A percentile compares a stretch with the other conserved stretches of the same genome.
These are phyloP conservation scores for Lepidurus apus DNA, from an alignment of 1,140 invertebrate species.

Conservation along the genomic window DNA sequence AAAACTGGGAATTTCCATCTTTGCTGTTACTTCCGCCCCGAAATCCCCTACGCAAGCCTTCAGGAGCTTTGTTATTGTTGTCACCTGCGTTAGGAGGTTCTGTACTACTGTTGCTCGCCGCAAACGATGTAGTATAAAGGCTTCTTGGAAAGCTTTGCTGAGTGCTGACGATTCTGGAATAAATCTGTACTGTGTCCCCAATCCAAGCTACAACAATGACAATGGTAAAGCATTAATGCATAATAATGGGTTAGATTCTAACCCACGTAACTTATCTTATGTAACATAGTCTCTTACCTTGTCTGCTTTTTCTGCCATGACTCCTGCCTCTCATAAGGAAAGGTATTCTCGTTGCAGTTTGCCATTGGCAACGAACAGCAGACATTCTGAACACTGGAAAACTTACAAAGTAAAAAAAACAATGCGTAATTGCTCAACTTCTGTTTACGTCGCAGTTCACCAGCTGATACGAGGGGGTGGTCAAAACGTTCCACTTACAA, in stretches of 20 bases:
- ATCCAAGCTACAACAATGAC: background rate
- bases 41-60: background rate
- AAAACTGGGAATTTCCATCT: constrained; percentile 57
- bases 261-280: background rate
- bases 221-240: background rate
- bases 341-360: background rate
- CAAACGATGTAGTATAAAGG: background rate
- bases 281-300: background rate
- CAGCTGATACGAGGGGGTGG: too few species aligned
- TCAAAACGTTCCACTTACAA: too few species aligned
- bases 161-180: background rate
- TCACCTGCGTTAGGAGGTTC: background rate
- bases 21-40: constrained; percentile 34
- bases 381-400: background rate
- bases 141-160: background rate
- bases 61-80: background rate
- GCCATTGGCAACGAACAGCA: background rate
- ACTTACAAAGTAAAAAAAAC: background rate
- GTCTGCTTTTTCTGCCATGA: background rate
- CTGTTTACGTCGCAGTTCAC: background rate
- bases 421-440: constrained; percentile 3
- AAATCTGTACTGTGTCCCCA: background rate
- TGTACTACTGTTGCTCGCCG: background rate
- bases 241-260: background rate
- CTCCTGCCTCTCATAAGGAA: background rate